Evolutionary conservation across 2,888 invertebrate genomes (phyloP).

Genomic region (Dasysyrphus tricinctus): DNA sequence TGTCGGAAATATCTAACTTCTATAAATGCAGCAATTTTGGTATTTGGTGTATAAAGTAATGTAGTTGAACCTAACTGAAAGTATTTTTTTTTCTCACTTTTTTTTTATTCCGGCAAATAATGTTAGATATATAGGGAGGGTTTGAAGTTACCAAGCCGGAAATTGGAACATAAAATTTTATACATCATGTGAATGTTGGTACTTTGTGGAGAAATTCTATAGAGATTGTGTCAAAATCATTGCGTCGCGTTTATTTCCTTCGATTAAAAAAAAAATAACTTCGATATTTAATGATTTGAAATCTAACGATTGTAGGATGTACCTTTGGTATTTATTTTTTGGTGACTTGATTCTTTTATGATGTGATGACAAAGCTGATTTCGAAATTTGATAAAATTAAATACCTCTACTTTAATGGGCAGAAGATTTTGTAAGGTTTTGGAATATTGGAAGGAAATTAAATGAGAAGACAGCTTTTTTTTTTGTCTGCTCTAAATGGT

Average conservation of each 20-base stretch:
- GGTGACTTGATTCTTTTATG: background rate
- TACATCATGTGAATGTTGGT: slow-evolving; percentile 24
- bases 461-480: no score
- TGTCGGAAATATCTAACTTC: slow-evolving; percentile 34
- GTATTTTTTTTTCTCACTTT: slow-evolving; percentile 31
- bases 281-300: slow-evolving; percentile 42
- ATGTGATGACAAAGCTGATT: background rate
- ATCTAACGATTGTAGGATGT: background rate
- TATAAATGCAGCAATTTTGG: slow-evolving; percentile 31
- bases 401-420: background rate
- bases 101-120: background rate
- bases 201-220: slow-evolving; percentile 22
- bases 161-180: slow-evolving; percentile 74
- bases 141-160: slow-evolving; percentile 47
- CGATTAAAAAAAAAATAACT: slow-evolving; percentile 41
- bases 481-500: no score
- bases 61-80: background rate
- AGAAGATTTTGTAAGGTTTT: background rate
- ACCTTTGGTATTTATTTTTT: background rate
- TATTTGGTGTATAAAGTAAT: slow-evolving; percentile 11
- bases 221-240: slow-evolving; percentile 36
- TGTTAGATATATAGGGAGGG: background rate
- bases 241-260: slow-evolving; percentile 47
- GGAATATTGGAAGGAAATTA: background rate
- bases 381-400: background rate